phyloP scores from a whole-genome alignment of 1,140 invertebrate species.

The Pachypeltis micranthus region DNA sequence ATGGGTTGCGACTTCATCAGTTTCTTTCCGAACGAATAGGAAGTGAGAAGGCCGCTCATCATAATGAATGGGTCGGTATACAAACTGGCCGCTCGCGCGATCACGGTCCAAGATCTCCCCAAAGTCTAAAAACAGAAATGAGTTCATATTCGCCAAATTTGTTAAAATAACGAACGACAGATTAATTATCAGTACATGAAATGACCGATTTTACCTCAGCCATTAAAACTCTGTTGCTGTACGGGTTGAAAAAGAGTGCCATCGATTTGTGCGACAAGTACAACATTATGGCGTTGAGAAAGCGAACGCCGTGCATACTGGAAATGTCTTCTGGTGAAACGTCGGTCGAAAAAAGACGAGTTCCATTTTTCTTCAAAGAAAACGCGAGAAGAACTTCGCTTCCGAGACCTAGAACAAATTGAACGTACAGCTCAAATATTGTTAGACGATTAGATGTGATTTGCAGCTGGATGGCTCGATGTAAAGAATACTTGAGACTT shows the following conservation, averaged over 20 bases:
- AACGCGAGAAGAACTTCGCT: slow-evolving; percentile 45
- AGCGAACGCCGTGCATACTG: slow-evolving; percentile 53
- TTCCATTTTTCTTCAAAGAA: slow-evolving; percentile 47
- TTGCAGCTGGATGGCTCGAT: neutral
- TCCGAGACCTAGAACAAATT: slow-evolving; percentile 31
- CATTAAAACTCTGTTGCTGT: slow-evolving; percentile 53
- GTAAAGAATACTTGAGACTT: neutral
- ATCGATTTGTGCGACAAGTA: slow-evolving; percentile 58
- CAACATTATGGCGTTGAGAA: slow-evolving; percentile 51
- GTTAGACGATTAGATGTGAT: too few species aligned
- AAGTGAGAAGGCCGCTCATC: slow-evolving; percentile 56
- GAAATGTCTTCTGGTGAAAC: slow-evolving; percentile 45
- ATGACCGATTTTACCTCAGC: slow-evolving; percentile 41
- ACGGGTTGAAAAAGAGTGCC: slow-evolving; percentile 57
- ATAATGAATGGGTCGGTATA: slow-evolving; percentile 68
- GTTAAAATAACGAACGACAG: neutral
- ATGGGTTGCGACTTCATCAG: slow-evolving; percentile 24
- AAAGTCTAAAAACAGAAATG: slow-evolving; percentile 29
- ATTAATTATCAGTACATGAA: neutral
- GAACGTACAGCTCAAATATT: neutral
- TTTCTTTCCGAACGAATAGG: slow-evolving; percentile 46
- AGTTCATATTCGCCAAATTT: neutral
- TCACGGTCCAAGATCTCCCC: slow-evolving; percentile 53
- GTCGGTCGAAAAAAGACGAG: slow-evolving; percentile 41
- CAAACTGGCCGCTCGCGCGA: slow-evolving; percentile 57